phyloP scores from a whole-genome alignment of 2,888 invertebrate genomes.

The Drosophila austrosaltans region DNA sequence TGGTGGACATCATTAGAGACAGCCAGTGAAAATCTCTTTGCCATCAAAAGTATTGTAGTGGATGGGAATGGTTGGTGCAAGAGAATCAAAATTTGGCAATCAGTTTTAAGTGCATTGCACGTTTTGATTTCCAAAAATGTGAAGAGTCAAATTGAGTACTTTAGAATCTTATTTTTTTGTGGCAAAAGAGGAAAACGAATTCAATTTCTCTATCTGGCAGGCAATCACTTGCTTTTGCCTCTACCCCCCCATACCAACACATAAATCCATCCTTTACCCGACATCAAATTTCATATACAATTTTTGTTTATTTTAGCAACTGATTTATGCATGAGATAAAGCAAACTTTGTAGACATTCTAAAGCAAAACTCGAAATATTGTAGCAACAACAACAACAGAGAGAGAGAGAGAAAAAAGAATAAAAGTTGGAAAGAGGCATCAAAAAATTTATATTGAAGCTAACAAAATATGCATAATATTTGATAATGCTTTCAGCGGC shows the following conservation, averaged over 20 bases:
- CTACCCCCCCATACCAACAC: background rate
- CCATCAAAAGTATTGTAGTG: conserved; percentile 56
- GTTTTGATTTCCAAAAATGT: conserved; percentile 37
- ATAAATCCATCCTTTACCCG: conserved; percentile 4
- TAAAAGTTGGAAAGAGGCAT: background rate
- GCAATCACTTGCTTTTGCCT: conserved; percentile 26
- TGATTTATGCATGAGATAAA: conserved; percentile 77
- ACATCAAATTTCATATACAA: conserved; percentile 43
- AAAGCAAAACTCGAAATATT: conserved; percentile 46
- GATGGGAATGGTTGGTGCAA: conserved; percentile 19
- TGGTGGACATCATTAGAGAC: conserved; percentile 68
- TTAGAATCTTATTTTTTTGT: background rate
- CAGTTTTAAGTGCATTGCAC: conserved; percentile 47
- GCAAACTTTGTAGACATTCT: conserved; percentile 76
- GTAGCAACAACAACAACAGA: conserved; percentile 47
- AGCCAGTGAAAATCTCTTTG: conserved; percentile 45
- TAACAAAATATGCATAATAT: conserved; percentile 76
- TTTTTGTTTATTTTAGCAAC: conserved; percentile 70
- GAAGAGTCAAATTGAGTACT: conserved; percentile 16
- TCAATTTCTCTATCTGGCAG: conserved; percentile 57
- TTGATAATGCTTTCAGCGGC: conserved; percentile 79
- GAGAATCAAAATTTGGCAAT: conserved; percentile 49
- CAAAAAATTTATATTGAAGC: conserved; percentile 65
- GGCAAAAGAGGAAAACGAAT: conserved; percentile 27
- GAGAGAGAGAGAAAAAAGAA: background rate